Conservation (phyloP, 1,140 invertebrate species). For the Ceratosolen fusciceps region DNA sequence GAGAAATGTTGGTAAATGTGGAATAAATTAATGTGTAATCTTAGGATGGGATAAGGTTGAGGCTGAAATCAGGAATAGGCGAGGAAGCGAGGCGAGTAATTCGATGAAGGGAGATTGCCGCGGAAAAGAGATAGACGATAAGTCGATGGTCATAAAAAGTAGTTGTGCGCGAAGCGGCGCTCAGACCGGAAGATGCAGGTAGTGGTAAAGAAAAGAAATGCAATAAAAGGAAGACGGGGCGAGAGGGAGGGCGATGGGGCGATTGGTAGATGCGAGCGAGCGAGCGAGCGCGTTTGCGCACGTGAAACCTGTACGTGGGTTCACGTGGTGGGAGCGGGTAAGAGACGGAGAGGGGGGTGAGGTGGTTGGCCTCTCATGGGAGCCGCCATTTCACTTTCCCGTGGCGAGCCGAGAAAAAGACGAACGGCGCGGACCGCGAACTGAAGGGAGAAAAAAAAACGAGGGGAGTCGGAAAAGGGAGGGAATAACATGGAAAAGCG, state of each 20-base stretch:
- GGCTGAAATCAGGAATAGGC: background rate
- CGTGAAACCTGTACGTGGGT: too few species aligned
- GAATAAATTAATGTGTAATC: background rate
- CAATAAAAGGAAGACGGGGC: conserved; percentile 35
- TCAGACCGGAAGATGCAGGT: conserved; percentile 25
- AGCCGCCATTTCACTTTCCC: conserved; percentile 32
- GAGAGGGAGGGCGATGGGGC: background rate
- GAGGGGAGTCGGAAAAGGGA: conserved; percentile 42
- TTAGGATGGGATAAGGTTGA: background rate
- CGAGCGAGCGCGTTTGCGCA: too few species aligned
- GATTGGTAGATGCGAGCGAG: too few species aligned
- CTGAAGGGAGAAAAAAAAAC: conserved; percentile 10
- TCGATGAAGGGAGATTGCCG: background rate
- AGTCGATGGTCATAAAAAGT: conserved; percentile 30
- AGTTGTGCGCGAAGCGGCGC: conserved; percentile 11
- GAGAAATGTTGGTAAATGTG: background rate
- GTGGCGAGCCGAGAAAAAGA: conserved; percentile 33
- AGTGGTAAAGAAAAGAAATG: conserved; percentile 26
- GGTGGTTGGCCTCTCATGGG: conserved; percentile 40
- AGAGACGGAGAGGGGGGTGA: conserved; percentile 1
- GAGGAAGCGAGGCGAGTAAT: background rate
- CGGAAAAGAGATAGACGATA: conserved; percentile 17
- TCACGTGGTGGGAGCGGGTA: too few species aligned
- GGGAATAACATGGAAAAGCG: conserved; percentile 58
- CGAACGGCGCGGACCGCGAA: conserved; percentile 22